These are phyloP conservation scores for Onychomys arenicola DNA, from an alignment of 2,797 vertebrate species.

Conservation along the genomic window DNA sequence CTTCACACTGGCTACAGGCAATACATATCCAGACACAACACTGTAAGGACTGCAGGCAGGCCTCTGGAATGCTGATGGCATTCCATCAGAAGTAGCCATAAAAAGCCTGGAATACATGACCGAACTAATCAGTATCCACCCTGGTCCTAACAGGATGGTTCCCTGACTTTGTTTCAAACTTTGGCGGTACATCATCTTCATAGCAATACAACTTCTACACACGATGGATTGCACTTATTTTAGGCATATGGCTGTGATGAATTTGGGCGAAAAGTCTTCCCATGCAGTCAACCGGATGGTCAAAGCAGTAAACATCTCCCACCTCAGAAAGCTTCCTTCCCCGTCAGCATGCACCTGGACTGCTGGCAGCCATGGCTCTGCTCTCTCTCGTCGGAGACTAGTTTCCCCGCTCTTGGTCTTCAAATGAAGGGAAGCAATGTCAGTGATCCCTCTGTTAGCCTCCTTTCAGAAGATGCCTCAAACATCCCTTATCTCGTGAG, in stretches of 20 bases:
- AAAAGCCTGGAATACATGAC: not conserved
- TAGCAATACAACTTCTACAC: not conserved
- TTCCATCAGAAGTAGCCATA: not conserved
- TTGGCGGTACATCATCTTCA: not conserved
- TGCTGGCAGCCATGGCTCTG: not conserved
- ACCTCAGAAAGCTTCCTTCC: not conserved
- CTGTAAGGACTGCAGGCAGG: not conserved
- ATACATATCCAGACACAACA: not conserved
- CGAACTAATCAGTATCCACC: not conserved
- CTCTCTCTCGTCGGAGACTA: constrained; percentile 47
- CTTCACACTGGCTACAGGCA: not conserved
- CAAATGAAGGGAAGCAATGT: constrained; percentile 32
- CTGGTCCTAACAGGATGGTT: not conserved
- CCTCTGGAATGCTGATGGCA: not conserved
- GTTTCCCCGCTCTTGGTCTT: constrained; percentile 24
- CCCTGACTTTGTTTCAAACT: constrained; percentile 2
- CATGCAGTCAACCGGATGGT: not conserved
- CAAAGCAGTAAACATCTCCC: not conserved
- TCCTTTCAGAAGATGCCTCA: constrained; percentile 19
- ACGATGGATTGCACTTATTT: not conserved
- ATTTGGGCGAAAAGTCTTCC: not conserved
- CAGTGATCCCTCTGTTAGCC: not conserved
- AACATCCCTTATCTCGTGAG: not conserved
- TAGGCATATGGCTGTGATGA: constrained; percentile 14
- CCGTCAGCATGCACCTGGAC: rapidly evolving